These are phyloP conservation scores for Anseranas semipalmata DNA, from an alignment of 2,113 vertebrate species.

Conservation along the genomic window DNA sequence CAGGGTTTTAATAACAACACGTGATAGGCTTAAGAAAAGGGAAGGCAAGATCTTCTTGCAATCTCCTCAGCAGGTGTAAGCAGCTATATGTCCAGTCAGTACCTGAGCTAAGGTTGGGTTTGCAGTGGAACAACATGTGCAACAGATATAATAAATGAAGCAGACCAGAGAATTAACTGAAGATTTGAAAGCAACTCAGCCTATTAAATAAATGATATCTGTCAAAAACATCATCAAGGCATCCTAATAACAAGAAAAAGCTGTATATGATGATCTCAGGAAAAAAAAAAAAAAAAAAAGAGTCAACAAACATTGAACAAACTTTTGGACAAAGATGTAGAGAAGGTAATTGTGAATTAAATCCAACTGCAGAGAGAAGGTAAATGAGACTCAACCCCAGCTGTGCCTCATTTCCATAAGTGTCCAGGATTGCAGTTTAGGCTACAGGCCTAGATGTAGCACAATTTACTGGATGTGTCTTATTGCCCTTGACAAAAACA, in stretches of 20 bases:
- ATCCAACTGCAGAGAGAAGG: not conserved
- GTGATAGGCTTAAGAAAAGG: not conserved
- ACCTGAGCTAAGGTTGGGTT: not conserved
- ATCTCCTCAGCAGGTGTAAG: not conserved
- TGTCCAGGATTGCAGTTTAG: not conserved
- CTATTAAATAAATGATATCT: not conserved
- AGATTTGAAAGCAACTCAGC: not conserved
- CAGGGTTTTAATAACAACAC: not conserved
- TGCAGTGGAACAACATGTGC: not conserved
- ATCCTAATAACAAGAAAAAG: not conserved
- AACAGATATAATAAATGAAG: not conserved
- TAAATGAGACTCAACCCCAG: not conserved
- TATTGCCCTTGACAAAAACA: not conserved
- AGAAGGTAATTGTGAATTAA: conserved; percentile 7
- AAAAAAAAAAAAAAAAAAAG: not conserved
- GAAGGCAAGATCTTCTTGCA: not conserved
- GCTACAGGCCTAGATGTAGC: not conserved
- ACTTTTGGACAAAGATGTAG: not conserved
- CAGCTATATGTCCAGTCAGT: not conserved
- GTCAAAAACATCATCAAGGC: not conserved
- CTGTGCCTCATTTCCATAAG: not conserved
- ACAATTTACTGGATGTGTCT: not conserved
- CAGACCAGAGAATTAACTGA: not conserved
- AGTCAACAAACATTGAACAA: not conserved
- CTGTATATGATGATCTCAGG: not conserved